phyloP scores from a whole-genome alignment of 1,140 invertebrate species.

The Antheraea mylitta region DNA sequence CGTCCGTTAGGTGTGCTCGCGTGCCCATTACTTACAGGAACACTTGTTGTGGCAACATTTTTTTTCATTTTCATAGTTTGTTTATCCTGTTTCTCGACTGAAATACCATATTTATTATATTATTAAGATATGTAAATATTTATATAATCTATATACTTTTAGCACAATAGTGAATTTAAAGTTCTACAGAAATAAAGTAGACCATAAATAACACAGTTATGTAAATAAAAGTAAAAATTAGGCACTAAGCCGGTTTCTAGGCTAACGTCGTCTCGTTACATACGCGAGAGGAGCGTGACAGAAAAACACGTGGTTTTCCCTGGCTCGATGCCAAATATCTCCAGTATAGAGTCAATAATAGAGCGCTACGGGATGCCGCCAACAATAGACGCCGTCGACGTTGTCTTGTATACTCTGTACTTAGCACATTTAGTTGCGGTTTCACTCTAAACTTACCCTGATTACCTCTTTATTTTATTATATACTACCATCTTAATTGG shows the following conservation, averaged over 20 bases:
- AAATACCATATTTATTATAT: background rate
- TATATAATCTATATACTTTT: background rate
- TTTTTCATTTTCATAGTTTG: constrained; percentile 63
- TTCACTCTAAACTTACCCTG: background rate
- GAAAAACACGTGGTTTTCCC: constrained; percentile 65
- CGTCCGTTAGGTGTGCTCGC: constrained; percentile 62
- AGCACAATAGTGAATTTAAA: background rate
- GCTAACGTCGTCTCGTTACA: constrained; percentile 23
- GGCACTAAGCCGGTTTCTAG: constrained; percentile 29
- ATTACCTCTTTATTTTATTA: background rate
- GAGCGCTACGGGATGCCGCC: constrained; percentile 72
- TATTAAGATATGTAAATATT: background rate
- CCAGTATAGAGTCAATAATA: constrained; percentile 77
- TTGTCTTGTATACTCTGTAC: constrained; percentile 16
- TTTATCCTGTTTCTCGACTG: constrained; percentile 62
- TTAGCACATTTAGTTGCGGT: background rate
- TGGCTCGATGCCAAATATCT: constrained; percentile 74
- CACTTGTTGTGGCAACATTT: constrained; percentile 46
- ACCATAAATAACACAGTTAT: background rate
- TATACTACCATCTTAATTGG: too few relatives aligned
- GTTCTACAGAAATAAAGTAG: background rate
- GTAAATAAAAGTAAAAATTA: constrained; percentile 12
- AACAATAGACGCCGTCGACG: constrained; percentile 74
- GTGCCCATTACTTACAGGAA: constrained; percentile 63
- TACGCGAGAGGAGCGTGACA: constrained; percentile 52